Percentiles rank a stretch among this genome's conserved stretches.
These are phyloP conservation scores for Phymatocera aterrima DNA, from an alignment of 2,888 invertebrate species.

Conservation along the genomic window DNA sequence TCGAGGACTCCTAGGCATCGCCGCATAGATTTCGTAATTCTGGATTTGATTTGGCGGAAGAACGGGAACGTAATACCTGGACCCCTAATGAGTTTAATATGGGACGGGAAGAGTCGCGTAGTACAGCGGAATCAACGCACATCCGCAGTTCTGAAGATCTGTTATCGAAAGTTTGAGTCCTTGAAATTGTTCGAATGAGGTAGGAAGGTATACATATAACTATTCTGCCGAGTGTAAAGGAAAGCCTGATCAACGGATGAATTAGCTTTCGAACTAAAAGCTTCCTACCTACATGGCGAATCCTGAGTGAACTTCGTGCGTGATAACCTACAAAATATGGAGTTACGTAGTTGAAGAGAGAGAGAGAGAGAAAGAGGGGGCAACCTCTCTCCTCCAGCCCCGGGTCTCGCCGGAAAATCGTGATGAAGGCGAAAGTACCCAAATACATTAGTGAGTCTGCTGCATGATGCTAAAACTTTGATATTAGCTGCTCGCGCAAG, in stretches of 20 bases:
- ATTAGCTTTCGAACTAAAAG: background rate
- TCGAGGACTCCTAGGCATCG: background rate
- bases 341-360: background rate
- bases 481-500: constrained; percentile 72
- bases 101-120: background rate
- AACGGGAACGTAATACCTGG: background rate
- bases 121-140: background rate
- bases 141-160: background rate
- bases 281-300: background rate
- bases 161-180: background rate
- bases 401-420: constrained; percentile 69
- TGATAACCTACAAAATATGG: background rate
- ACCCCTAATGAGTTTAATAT: background rate
- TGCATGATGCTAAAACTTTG: constrained; percentile 74
- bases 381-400: background rate
- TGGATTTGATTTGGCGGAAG: background rate
- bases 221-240: background rate
- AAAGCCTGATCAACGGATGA: background rate
- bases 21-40: background rate
- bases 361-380: background rate
- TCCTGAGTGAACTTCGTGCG: background rate
- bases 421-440: constrained; percentile 70
- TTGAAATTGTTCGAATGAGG: background rate
- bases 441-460: constrained; percentile 61
- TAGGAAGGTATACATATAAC: no score